Evolutionary conservation across 2,888 invertebrate species (phyloP).

Genomic region (Amorpha juglandis): DNA sequence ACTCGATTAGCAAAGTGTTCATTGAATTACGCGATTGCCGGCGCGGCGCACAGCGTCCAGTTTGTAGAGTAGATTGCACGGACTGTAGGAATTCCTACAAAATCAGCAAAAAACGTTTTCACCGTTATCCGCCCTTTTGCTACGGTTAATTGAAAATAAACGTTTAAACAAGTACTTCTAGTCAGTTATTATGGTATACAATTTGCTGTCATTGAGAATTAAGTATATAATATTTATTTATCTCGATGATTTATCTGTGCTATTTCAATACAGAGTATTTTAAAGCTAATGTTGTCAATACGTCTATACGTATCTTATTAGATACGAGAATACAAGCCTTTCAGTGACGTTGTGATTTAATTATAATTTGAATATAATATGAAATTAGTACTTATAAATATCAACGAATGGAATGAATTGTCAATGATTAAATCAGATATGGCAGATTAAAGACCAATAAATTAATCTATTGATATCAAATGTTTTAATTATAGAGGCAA

Average conservation of each 20-base stretch:
- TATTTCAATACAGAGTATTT: neutral
- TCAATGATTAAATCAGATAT: no score
- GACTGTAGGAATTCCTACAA: constrained; percentile 56
- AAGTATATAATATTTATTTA: no score
- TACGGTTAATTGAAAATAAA: constrained; percentile 57
- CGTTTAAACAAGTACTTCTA: constrained; percentile 40
- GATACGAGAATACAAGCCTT: no score
- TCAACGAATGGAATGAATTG: no score
- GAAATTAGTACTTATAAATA: no score
- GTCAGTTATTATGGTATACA: constrained; percentile 27
- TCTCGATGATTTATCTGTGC: neutral
- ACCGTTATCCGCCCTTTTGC: constrained; percentile 41
- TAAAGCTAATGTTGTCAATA: no score
- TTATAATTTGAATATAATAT: no score
- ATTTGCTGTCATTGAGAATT: neutral
- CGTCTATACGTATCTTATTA: no score
- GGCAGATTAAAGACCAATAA: no score
- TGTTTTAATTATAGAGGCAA: no score
- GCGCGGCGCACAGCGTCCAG: constrained; percentile 49
- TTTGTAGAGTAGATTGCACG: constrained; percentile 72
- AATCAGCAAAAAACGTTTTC: constrained; percentile 55
- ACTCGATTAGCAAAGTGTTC: constrained; percentile 79
- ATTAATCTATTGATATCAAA: no score
- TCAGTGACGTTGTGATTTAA: no score
- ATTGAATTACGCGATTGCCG: constrained; percentile 78